phyloP scores from a whole-genome alignment of 2,888 invertebrate species.

The Eupelmus urozonus region DNA sequence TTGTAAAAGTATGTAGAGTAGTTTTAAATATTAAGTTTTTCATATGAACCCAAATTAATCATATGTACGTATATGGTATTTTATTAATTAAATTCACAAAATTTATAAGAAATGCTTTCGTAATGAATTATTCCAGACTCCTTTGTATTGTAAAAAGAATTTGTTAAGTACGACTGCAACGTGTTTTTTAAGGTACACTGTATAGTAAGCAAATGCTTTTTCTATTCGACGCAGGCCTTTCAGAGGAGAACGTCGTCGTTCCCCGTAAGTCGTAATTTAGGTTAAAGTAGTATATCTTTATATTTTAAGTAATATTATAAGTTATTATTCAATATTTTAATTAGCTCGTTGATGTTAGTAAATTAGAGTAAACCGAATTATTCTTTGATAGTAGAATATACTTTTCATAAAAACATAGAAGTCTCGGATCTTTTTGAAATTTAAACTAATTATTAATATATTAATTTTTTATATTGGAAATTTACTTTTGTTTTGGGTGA shows the following conservation, averaged over 20 bases:
- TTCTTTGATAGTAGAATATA: conserved; percentile 24
- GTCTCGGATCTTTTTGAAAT: conserved; percentile 12
- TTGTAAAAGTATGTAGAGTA: no score
- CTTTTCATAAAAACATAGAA: conserved; percentile 7
- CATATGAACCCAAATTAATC: conserved; percentile 33
- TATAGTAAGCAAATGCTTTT: conserved; percentile 62
- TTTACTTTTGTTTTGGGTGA: neutral
- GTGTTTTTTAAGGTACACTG: conserved; percentile 34
- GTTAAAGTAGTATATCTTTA: conserved; percentile 27
- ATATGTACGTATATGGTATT: neutral
- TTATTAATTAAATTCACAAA: conserved; percentile 20
- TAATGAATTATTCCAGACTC: conserved; percentile 51
- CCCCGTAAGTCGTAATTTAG: conserved; percentile 80
- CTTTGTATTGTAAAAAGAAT: conserved; percentile 19
- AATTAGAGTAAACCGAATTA: neutral
- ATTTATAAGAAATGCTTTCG: conserved; percentile 28
- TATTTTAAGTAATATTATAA: conserved; percentile 21
- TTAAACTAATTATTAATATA: neutral
- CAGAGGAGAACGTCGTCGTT: conserved; percentile 82
- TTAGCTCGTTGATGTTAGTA: conserved; percentile 32
- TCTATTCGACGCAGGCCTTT: conserved; percentile 79
- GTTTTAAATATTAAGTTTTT: conserved; percentile 35
- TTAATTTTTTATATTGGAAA: neutral
- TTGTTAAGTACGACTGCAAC: conserved; percentile 25
- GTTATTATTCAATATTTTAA: conserved; percentile 26